These are phyloP conservation scores for Cryptocheilus praepositus DNA, from an alignment of 2,888 invertebrate species.

Conservation along the genomic window DNA sequence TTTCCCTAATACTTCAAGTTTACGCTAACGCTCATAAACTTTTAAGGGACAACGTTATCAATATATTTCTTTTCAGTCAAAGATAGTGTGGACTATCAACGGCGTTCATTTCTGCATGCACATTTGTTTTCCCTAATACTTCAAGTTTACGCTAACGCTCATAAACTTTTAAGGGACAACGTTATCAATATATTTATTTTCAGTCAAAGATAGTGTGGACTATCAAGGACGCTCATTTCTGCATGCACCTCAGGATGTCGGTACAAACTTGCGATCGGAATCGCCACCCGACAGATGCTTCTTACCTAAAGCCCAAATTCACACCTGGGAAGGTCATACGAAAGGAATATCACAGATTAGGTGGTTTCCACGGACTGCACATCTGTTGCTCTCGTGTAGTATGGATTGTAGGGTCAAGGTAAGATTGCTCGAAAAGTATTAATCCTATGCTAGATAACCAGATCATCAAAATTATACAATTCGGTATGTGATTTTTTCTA, in stretches of 20 bases:
- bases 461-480: background rate
- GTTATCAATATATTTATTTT: conserved; percentile 40
- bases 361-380: conserved; percentile 96
- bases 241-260: conserved; percentile 94
- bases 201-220: conserved; percentile 94
- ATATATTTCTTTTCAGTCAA: conserved; percentile 81
- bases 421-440: conserved; percentile 22
- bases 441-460: background rate
- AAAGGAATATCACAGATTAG: conserved; percentile 96
- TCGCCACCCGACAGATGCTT: conserved; percentile 96
- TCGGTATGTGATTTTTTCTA: background rate
- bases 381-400: conserved; percentile 94
- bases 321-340: conserved; percentile 97
- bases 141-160: too few relatives aligned
- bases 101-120: conserved; percentile 93
- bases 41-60: too few relatives aligned
- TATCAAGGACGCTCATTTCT: conserved; percentile 98
- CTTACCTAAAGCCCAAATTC: conserved; percentile 95
- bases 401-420: conserved; percentile 98
- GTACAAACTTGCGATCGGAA: conserved; percentile 89
- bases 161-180: too few relatives aligned
- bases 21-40: too few relatives aligned
- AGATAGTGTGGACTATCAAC: conserved; percentile 96
- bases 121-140: too few relatives aligned
- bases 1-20: background rate